Evolutionary conservation across 2,888 invertebrate genomes (phyloP).

Genomic region (Anoplius nigerrimus): DNA sequence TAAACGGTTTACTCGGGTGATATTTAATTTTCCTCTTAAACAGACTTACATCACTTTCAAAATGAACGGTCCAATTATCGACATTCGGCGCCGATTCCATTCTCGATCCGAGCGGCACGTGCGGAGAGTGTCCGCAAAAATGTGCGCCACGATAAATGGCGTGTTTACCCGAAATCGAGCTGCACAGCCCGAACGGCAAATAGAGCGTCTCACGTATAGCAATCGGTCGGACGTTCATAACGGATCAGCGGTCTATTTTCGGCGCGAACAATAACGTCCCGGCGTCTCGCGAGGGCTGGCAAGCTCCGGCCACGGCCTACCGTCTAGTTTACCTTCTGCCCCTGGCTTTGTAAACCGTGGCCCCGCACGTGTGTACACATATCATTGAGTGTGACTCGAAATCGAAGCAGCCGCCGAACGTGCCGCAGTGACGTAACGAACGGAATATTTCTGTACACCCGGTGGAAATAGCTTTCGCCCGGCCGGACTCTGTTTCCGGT

Average conservation of each 20-base stretch:
- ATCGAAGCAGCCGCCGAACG: slow-evolving; percentile 54
- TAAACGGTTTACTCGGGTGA: too few relatives aligned
- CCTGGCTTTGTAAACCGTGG: slow-evolving; percentile 56
- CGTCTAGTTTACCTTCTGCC: slow-evolving; percentile 55
- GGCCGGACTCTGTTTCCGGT: too few relatives aligned
- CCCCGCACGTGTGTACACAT: slow-evolving; percentile 61
- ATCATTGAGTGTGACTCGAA: slow-evolving; percentile 62
- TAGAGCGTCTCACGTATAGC: neutral
- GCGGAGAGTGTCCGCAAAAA: too few relatives aligned
- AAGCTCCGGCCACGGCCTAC: slow-evolving; percentile 45
- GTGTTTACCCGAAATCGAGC: neutral
- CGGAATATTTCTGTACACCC: slow-evolving; percentile 43
- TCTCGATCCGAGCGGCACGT: too few relatives aligned
- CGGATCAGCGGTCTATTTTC: neutral
- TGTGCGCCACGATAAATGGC: neutral
- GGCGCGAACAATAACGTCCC: slow-evolving; percentile 15
- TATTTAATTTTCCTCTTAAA: too few relatives aligned
- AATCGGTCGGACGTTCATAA: neutral
- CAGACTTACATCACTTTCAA: too few relatives aligned
- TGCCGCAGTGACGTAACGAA: slow-evolving; percentile 51
- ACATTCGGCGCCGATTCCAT: too few relatives aligned
- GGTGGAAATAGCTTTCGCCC: too few relatives aligned
- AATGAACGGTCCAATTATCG: too few relatives aligned
- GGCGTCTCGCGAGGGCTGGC: slow-evolving; percentile 22
- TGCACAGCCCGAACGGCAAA: neutral